Evolutionary conservation across 2,888 invertebrate genomes (phyloP).

Genomic region (Thelaira solivaga): DNA sequence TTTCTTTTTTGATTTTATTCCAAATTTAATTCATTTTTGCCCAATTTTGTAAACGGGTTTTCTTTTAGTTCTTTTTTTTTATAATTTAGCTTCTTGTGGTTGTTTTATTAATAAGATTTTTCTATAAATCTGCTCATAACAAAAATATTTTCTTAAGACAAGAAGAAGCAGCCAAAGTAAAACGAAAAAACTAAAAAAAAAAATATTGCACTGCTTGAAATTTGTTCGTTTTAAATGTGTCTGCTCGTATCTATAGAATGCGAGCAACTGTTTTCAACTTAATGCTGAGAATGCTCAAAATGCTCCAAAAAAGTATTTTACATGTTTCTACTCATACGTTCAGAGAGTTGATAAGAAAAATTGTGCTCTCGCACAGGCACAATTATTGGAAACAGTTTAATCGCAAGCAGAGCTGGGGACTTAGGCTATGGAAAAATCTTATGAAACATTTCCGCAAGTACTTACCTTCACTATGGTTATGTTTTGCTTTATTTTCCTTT

Average conservation of each 20-base stretch:
- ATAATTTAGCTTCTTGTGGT: too few species aligned
- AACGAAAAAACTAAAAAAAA: conserved; percentile 31
- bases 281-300: not conserved
- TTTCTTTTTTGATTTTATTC: not conserved
- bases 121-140: conserved; percentile 17
- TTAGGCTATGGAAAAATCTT: too few species aligned
- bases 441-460: too few species aligned
- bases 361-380: not conserved
- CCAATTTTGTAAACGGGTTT: not conserved
- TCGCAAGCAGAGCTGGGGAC: not conserved
- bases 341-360: not conserved
- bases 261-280: conserved; percentile 52
- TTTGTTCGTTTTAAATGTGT: conserved; percentile 18
- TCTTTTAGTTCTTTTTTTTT: not conserved
- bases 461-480: too few species aligned
- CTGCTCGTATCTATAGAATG: conserved; percentile 49
- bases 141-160: conserved; percentile 20
- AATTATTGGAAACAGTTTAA: not conserved
- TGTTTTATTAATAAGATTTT: conserved; percentile 23
- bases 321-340: not conserved
- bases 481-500: too few species aligned
- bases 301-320: conserved; percentile 22
- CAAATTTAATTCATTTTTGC: not conserved
- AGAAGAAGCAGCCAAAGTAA: conserved; percentile 12
- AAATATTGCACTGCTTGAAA: conserved; percentile 38